phyloP scores from a whole-genome alignment of 1,140 invertebrate genomes.

The Ectropis grisescens region DNA sequence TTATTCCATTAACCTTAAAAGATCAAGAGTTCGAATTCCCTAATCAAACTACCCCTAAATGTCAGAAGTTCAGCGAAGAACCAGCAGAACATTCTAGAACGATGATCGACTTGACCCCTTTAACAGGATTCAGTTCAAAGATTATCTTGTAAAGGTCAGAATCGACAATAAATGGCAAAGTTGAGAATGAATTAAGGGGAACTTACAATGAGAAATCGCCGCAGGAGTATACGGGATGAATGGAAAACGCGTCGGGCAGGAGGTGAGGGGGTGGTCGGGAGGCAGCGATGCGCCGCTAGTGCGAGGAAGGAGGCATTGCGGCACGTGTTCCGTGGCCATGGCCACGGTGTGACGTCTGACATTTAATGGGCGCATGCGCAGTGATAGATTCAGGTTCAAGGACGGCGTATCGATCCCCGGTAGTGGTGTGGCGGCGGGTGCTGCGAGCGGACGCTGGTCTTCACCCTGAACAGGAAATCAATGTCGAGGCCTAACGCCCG shows the following conservation, averaged over 20 bases:
- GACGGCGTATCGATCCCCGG: constrained; percentile 44
- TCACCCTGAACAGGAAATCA: constrained; percentile 19
- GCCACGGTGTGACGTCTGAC: constrained; percentile 49
- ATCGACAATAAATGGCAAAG: constrained; percentile 55
- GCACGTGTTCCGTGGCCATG: constrained; percentile 47
- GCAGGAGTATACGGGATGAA: constrained; percentile 36
- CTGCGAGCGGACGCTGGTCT: constrained; percentile 34
- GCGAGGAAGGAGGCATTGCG: constrained; percentile 8
- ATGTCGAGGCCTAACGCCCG: constrained; percentile 33
- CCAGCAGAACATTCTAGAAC: constrained; percentile 3
- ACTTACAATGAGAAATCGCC: constrained; percentile 11
- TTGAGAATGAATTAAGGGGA: constrained; percentile 27
- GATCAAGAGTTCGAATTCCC: too few species aligned
- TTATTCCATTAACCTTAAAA: too few species aligned
- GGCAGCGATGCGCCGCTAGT: constrained; percentile 1
- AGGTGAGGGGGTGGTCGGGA: constrained; percentile 7
- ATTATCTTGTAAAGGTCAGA: constrained; percentile 37
- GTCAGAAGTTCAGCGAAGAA: constrained; percentile 7
- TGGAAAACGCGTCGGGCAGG: constrained; percentile 10
- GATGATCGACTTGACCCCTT: constrained; percentile 6
- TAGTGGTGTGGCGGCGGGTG: constrained; percentile 24
- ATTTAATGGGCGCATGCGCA: constrained; percentile 42
- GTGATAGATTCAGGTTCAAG: constrained; percentile 35
- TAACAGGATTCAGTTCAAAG: constrained; percentile 28
- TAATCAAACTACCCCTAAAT: constrained; percentile 6